Evolutionary conservation across 2,888 invertebrate genomes (phyloP).

Genomic region (Leucophenga montana): DNA sequence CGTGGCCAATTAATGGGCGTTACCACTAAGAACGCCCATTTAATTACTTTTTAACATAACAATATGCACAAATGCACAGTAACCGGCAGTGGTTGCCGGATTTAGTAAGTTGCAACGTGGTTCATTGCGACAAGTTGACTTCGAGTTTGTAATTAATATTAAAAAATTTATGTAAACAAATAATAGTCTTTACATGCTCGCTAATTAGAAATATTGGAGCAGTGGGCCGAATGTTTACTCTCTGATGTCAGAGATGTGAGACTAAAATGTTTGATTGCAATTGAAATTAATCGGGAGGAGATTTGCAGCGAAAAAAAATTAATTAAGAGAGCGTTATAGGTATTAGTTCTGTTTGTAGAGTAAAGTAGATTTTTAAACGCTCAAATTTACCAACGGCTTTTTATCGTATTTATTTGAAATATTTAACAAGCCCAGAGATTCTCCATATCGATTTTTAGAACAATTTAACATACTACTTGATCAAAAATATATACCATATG

Average conservation of each 20-base stretch:
- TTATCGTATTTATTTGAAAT: too few species aligned
- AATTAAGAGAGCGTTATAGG: too few species aligned
- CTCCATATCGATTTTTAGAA: too few species aligned
- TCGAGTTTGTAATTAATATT: slow-evolving; percentile 48
- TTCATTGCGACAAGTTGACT: background rate
- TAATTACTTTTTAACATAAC: slow-evolving; percentile 68
- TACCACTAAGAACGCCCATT: slow-evolving; percentile 64
- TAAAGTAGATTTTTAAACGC: too few species aligned
- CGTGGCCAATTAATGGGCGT: slow-evolving; percentile 58
- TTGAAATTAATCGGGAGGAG: too few species aligned
- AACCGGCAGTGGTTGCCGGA: slow-evolving; percentile 42
- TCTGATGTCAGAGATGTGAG: background rate
- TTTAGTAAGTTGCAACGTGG: slow-evolving; percentile 33
- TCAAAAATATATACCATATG: too few species aligned
- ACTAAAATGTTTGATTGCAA: too few species aligned
- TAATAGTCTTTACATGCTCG: slow-evolving; percentile 62
- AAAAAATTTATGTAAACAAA: slow-evolving; percentile 55
- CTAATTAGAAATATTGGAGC: slow-evolving; percentile 54
- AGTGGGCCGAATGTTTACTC: background rate
- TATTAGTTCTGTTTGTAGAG: too few species aligned
- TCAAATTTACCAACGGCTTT: too few species aligned
- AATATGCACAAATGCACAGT: slow-evolving; percentile 53
- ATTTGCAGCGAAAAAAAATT: too few species aligned
- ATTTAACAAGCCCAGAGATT: too few species aligned
- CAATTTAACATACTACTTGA: too few species aligned